Percentiles rank a stretch among this genome's conserved stretches.
These are phyloP conservation scores for Pangasius sanitwongsei DNA, from an alignment of 2,797 vertebrate genomes.

Conservation along the genomic window DNA sequence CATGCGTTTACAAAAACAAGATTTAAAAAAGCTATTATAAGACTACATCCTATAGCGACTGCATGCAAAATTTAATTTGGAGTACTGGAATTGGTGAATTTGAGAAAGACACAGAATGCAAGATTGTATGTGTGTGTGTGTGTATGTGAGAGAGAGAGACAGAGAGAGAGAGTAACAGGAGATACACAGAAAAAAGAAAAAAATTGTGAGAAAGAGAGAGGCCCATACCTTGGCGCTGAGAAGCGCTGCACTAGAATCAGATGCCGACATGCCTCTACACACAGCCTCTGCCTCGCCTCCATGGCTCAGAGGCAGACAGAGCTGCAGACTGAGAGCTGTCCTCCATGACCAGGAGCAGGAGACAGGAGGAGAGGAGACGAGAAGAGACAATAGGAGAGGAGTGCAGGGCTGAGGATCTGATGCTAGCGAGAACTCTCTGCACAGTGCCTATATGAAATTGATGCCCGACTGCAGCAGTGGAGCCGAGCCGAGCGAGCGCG, in stretches of 20 bases:
- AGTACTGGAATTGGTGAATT: background rate
- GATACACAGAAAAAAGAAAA: constrained; percentile 46
- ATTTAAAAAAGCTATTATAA: background rate
- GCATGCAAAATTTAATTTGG: background rate
- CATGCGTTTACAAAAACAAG: background rate
- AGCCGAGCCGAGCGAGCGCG: constrained; percentile 46
- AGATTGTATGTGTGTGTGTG: background rate
- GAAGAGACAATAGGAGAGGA: constrained; percentile 3
- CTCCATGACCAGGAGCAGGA: constrained; percentile 47
- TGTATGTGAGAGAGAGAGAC: constrained; percentile 29
- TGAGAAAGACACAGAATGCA: background rate
- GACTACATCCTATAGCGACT: background rate
- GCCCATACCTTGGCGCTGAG: constrained; percentile 74
- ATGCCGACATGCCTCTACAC: constrained; percentile 76
- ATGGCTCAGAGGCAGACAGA: constrained; percentile 43
- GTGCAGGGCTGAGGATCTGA: constrained; percentile 42
- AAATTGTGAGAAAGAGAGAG: constrained; percentile 40
- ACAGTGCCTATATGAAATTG: constrained; percentile 75
- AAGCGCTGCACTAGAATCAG: constrained; percentile 79
- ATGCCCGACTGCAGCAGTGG: constrained; percentile 76
- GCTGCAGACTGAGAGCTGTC: constrained; percentile 30
- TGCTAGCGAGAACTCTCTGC: constrained; percentile 50
- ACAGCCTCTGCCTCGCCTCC: constrained; percentile 61
- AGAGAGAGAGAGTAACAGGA: constrained; percentile 52
- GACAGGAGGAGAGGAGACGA: constrained; percentile 17